Evolutionary conservation across 1,140 invertebrate species (phyloP).

Genomic region (Mycetomoellerius zeteki): DNA sequence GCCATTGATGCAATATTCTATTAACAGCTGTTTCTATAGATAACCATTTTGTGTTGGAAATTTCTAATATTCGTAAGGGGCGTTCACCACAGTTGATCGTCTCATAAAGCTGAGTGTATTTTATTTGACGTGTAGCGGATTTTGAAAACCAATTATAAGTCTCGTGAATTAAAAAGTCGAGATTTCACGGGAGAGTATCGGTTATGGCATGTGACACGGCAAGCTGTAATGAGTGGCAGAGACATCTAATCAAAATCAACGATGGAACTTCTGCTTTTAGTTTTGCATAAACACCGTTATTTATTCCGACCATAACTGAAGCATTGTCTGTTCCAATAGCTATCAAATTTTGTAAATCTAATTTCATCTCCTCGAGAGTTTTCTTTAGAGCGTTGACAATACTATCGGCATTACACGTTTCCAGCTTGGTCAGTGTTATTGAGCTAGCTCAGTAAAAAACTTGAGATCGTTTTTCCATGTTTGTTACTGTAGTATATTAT

Average conservation of each 20-base stretch:
- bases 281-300: constrained; percentile 19
- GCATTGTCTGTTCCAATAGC: constrained; percentile 14
- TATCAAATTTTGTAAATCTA: not conserved
- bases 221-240: not conserved
- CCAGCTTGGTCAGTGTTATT: not conserved
- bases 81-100: not conserved
- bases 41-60: not conserved
- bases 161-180: constrained; percentile 5
- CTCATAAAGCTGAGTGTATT: constrained; percentile 1
- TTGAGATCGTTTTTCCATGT: not conserved
- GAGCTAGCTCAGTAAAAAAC: too few relatives aligned
- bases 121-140: constrained; percentile 1
- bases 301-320: constrained; percentile 4
- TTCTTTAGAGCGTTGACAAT: not conserved
- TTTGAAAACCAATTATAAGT: constrained; percentile 28
- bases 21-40: constrained; percentile 8
- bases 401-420: constrained; percentile 2
- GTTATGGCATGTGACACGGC: constrained; percentile 14
- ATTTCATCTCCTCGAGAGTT: not conserved
- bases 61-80: not conserved
- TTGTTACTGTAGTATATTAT: not conserved
- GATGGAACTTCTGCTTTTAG: not conserved
- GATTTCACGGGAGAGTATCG: not conserved
- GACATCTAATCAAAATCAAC: not conserved
- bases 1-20: not conserved